Conservation (phyloP, 2,888 invertebrate genomes). For the Synergus gifuensis region DNA sequence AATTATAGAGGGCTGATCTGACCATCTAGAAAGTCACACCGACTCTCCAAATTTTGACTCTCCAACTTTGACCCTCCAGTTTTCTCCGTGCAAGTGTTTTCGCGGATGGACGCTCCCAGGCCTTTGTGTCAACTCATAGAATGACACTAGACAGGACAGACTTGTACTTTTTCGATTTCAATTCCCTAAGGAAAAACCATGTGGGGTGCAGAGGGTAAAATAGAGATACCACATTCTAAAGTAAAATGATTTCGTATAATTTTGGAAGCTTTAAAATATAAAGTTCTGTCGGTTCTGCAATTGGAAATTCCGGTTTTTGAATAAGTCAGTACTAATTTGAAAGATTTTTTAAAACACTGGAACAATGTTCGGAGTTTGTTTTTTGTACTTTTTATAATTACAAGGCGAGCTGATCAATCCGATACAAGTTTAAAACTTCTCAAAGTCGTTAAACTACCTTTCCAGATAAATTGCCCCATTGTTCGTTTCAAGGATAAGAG, state of each 20-base stretch:
- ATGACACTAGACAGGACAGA: conserved; percentile 36
- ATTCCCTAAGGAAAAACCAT: conserved; percentile 18
- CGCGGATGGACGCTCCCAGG: conserved; percentile 42
- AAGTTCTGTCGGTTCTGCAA: too few species aligned
- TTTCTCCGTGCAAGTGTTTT: too few species aligned
- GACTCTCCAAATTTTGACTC: too few species aligned
- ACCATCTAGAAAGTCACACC: too few species aligned
- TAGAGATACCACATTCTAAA: neutral
- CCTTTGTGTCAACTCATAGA: conserved; percentile 42
- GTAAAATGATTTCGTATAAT: neutral
- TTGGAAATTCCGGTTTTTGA: too few species aligned
- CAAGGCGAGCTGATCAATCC: conserved; percentile 12
- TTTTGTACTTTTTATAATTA: neutral
- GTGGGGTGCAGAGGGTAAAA: neutral
- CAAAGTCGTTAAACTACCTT: conserved; percentile 36
- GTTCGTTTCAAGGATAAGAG: conserved; percentile 30
- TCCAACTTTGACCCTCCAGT: too few species aligned
- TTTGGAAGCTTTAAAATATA: too few species aligned
- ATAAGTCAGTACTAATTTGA: neutral
- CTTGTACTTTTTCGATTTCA: conserved; percentile 35
- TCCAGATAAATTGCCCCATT: conserved; percentile 18
- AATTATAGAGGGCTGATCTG: too few species aligned
- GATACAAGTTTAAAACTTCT: conserved; percentile 36
- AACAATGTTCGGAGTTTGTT: neutral
- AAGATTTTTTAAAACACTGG: neutral